Percentiles rank a stretch among this genome's conserved stretches.
These are phyloP conservation scores for Cactoblastis cactorum DNA, from an alignment of 2,888 invertebrate species.

Conservation along the genomic window DNA sequence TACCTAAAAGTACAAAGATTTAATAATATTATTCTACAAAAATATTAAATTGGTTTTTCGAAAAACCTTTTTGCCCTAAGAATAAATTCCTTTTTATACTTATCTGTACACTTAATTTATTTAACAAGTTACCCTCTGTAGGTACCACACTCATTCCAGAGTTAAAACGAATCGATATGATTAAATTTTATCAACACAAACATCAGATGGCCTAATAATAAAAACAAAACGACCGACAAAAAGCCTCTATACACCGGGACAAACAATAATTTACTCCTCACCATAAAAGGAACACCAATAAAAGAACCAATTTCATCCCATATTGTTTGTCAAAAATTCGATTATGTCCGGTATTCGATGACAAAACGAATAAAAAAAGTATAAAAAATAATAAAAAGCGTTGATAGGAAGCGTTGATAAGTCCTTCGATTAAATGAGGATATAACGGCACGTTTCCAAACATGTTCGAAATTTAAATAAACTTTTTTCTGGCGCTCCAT, in stretches of 20 bases:
- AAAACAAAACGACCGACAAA: constrained; percentile 8
- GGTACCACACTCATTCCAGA: too few relatives aligned
- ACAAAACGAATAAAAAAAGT: constrained; percentile 50
- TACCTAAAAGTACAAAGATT: too few relatives aligned
- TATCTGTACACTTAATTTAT: too few relatives aligned
- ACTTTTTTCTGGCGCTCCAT: constrained; percentile 56
- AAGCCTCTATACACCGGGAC: constrained; percentile 29
- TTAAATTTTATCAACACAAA: not conserved
- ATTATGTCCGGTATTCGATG: constrained; percentile 63
- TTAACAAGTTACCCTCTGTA: too few relatives aligned
- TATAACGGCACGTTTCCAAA: constrained; percentile 60
- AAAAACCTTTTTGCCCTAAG: too few relatives aligned
- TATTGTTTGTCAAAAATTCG: constrained; percentile 75
- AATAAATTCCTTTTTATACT: too few relatives aligned
- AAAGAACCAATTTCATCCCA: constrained; percentile 70
- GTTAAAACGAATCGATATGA: not conserved
- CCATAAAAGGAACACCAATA: constrained; percentile 58
- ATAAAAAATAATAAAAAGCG: constrained; percentile 29
- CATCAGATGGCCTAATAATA: not conserved
- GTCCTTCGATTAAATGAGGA: constrained; percentile 57
- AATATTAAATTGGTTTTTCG: too few relatives aligned
- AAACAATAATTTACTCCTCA: constrained; percentile 47
- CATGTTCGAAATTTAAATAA: constrained; percentile 55
- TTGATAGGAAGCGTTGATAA: constrained; percentile 43
- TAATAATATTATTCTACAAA: too few relatives aligned